These are phyloP conservation scores for Onychostoma macrolepis DNA, from an alignment of 2,113 vertebrate genomes.

Conservation along the genomic window DNA sequence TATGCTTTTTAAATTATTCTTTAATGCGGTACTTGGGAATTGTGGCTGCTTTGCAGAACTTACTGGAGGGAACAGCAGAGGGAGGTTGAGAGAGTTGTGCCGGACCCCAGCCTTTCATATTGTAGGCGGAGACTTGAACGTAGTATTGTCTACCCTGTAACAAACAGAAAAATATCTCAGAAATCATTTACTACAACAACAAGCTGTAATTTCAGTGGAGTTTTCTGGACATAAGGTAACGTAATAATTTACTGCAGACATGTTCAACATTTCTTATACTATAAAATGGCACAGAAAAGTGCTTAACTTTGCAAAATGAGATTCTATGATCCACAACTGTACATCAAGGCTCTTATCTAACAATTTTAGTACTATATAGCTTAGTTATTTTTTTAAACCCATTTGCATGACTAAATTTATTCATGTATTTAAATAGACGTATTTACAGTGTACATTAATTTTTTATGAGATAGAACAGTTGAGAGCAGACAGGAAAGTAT, in stretches of 20 bases:
- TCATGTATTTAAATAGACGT: not conserved
- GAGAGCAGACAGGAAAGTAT: too few relatives aligned
- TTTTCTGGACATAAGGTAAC: not conserved
- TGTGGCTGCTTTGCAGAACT: constrained; percentile 63
- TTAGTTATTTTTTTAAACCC: too few relatives aligned
- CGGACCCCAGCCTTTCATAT: constrained; percentile 96
- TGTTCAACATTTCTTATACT: not conserved
- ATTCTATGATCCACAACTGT: too few relatives aligned
- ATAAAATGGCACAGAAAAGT: not conserved
- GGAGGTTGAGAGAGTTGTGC: constrained; percentile 81
- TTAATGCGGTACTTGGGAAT: not conserved
- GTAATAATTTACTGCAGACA: not conserved
- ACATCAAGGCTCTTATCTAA: too few relatives aligned
- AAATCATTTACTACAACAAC: not conserved
- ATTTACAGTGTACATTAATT: not conserved
- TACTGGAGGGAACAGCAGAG: constrained; percentile 90
- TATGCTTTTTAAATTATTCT: not conserved
- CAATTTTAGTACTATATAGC: too few relatives aligned
- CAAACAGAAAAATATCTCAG: not conserved
- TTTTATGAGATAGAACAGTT: too few relatives aligned
- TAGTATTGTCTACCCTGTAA: constrained; percentile 88
- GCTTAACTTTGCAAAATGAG: too few relatives aligned
- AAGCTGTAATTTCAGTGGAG: not conserved
- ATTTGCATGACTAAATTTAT: too few relatives aligned
- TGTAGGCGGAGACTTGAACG: constrained; percentile 87